Percentiles rank a stretch among this genome's conserved stretches.
phyloP scores from a whole-genome alignment of 2,888 invertebrate species.

The Linnaemya vulpina region DNA sequence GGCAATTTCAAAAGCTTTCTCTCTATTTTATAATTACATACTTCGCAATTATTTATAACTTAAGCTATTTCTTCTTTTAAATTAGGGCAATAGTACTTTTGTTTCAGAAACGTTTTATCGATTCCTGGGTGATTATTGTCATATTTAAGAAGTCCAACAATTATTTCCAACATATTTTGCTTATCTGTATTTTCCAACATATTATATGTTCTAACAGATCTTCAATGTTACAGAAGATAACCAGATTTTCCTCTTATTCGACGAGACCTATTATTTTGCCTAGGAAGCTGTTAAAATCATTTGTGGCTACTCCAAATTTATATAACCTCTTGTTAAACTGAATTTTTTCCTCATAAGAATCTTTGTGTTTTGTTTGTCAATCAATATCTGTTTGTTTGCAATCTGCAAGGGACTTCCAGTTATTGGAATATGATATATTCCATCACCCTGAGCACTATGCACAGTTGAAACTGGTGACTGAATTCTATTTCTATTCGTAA shows the following conservation, averaged over 20 bases:
- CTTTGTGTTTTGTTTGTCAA: neutral
- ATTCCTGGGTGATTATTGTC: conserved; percentile 10
- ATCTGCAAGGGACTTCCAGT: no score
- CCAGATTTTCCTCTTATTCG: neutral
- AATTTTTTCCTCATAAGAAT: neutral
- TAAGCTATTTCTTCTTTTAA: neutral
- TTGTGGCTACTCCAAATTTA: neutral
- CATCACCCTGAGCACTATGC: no score
- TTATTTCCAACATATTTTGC: no score
- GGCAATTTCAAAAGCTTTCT: neutral
- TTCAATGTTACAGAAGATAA: conserved; percentile 16
- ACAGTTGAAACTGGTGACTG: no score
- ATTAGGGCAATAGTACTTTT: neutral
- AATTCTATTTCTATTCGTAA: no score
- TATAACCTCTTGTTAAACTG: conserved; percentile 10
- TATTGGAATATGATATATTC: no score
- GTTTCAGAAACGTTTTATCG: neutral
- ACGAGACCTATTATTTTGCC: neutral
- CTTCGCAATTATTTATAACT: conserved; percentile 1
- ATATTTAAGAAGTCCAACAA: neutral
- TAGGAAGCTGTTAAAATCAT: neutral
- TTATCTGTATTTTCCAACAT: neutral
- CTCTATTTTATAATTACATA: conserved; percentile 2
- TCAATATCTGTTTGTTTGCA: neutral
- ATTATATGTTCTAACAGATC: neutral